Percentiles rank a stretch among this genome's conserved stretches.
Evolutionary conservation across 2,888 invertebrate species (phyloP).

Genomic region (Aphidoletes aphidimyza): DNA sequence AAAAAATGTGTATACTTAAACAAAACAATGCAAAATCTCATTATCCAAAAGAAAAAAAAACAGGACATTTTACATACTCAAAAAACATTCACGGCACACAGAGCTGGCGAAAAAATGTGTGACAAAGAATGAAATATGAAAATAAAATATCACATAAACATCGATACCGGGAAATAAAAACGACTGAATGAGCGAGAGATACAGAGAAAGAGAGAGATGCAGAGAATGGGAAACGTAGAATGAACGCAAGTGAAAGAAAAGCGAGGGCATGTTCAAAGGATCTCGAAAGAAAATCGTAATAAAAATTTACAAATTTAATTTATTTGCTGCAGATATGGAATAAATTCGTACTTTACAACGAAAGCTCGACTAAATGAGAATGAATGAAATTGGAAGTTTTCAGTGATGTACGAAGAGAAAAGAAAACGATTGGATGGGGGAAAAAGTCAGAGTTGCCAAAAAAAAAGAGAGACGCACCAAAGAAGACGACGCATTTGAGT

Average conservation of each 20-base stretch:
- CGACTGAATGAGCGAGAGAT: background rate
- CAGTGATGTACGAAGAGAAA: background rate
- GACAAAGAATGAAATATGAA: background rate
- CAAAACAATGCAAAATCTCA: conserved; percentile 22
- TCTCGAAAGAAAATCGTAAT: background rate
- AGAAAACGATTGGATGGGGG: background rate
- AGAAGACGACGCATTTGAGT: conserved; percentile 3
- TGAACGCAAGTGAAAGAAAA: background rate
- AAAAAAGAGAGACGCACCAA: background rate
- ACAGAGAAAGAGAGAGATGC: background rate
- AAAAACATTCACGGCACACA: background rate
- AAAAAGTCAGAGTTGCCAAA: too few relatives aligned
- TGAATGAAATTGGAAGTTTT: conserved; percentile 24
- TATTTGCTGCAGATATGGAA: conserved; percentile 50
- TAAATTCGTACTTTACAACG: conserved; percentile 30
- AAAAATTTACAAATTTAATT: conserved; percentile 45
- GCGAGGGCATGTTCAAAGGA: background rate
- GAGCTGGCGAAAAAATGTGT: background rate
- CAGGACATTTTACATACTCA: background rate
- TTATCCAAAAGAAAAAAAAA: background rate
- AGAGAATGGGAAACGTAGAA: background rate
- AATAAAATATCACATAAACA: conserved; percentile 38
- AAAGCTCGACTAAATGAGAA: conserved; percentile 37
- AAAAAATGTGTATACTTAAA: too few relatives aligned
- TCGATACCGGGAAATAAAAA: conserved; percentile 10